Percentiles rank a stretch among this genome's conserved stretches.
These are phyloP conservation scores for Lethrus apterus DNA, from an alignment of 1,140 invertebrate genomes.

Conservation along the genomic window DNA sequence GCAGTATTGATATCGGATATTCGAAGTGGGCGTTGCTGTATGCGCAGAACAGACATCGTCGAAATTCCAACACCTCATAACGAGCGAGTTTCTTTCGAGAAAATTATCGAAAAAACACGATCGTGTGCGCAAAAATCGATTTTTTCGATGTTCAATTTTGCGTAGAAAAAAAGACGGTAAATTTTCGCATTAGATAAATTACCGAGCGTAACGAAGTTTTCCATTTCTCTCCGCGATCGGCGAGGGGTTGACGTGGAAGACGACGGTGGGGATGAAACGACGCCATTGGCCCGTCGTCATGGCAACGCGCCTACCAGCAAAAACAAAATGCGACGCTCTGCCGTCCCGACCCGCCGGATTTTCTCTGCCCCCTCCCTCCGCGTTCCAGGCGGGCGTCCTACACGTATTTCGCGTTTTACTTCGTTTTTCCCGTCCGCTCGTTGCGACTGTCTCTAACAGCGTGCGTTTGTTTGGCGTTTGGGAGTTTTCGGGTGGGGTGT, in stretches of 20 bases:
- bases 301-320: constrained; percentile 35
- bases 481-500: constrained; percentile 21
- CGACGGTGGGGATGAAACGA: constrained; percentile 20
- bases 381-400: constrained; percentile 31
- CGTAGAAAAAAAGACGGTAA: no score
- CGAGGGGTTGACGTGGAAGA: constrained; percentile 19
- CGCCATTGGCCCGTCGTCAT: constrained; percentile 32
- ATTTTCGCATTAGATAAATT: constrained; percentile 11
- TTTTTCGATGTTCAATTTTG: no score
- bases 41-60: constrained; percentile 3
- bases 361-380: constrained; percentile 28
- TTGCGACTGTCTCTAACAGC: constrained; percentile 14
- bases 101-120: neutral
- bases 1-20: constrained; percentile 39
- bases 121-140: no score
- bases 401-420: constrained; percentile 14
- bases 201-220: neutral
- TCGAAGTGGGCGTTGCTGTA: constrained; percentile 7
- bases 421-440: constrained; percentile 11
- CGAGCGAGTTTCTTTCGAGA: neutral
- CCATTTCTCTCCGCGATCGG: constrained; percentile 7
- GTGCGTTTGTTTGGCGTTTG: constrained; percentile 25
- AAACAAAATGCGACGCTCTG: constrained; percentile 34
- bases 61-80: constrained; percentile 1
- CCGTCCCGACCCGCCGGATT: constrained; percentile 26